These are phyloP conservation scores for Melanerpes formicivorus DNA, from an alignment of 2,113 vertebrate species.

Conservation along the genomic window DNA sequence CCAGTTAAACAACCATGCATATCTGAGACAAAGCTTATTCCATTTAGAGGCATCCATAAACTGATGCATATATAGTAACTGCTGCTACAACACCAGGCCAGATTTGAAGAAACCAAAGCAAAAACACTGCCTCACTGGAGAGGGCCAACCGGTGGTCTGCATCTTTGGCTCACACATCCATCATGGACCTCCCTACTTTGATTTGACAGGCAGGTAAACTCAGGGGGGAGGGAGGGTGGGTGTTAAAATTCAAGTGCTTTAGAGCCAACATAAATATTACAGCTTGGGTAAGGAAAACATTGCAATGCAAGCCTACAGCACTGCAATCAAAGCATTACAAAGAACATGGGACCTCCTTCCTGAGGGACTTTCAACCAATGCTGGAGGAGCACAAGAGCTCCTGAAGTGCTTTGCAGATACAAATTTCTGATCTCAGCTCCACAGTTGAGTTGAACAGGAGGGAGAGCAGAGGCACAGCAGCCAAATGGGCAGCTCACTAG, in stretches of 20 bases:
- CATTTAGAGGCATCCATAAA: slow-evolving; percentile 59
- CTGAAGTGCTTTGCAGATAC: slow-evolving; percentile 14
- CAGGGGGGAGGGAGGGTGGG: background rate
- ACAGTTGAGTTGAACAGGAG: background rate
- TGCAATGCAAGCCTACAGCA: slow-evolving; percentile 3
- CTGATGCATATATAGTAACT: slow-evolving; percentile 40
- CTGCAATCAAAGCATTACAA: background rate
- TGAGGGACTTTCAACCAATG: slow-evolving; percentile 6
- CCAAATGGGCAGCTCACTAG: background rate
- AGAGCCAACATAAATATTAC: slow-evolving; percentile 34
- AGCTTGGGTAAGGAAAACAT: background rate
- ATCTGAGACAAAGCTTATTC: slow-evolving; percentile 57
- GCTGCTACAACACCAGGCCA: slow-evolving; percentile 44
- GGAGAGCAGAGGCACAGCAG: background rate
- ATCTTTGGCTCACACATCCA: slow-evolving; percentile 49
- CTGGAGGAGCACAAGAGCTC: background rate
- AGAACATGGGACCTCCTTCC: background rate
- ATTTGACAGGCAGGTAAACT: slow-evolving; percentile 31
- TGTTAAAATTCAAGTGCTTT: slow-evolving; percentile 48
- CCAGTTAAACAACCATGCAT: slow-evolving; percentile 60
- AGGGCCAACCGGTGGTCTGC: background rate
- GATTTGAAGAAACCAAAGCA: slow-evolving; percentile 31
- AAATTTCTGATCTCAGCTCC: background rate
- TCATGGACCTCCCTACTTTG: slow-evolving; percentile 11
- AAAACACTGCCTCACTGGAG: slow-evolving; percentile 14